These are phyloP conservation scores for Brachyhypopomus occidentalis DNA, from an alignment of 2,113 vertebrate genomes.

Conservation along the genomic window DNA sequence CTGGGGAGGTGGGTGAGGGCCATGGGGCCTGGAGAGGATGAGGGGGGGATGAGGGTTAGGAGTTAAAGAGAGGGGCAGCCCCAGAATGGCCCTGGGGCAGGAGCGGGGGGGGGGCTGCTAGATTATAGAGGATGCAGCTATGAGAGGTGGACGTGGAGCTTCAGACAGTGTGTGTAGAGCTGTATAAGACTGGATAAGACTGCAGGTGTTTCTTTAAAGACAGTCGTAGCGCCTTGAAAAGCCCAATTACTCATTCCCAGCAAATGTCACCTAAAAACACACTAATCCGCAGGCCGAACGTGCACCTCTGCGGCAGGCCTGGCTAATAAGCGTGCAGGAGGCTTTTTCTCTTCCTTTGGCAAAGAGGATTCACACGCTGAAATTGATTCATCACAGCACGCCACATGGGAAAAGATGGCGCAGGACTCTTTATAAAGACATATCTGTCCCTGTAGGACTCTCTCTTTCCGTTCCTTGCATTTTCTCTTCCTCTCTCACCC, in stretches of 20 bases:
- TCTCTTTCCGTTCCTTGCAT: slow-evolving; percentile 15
- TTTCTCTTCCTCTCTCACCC: neutral
- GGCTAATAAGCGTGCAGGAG: slow-evolving; percentile 36
- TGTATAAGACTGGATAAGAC: neutral
- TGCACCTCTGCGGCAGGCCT: slow-evolving; percentile 2
- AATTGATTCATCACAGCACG: slow-evolving; percentile 52
- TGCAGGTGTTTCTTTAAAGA: neutral
- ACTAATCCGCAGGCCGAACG: slow-evolving; percentile 29
- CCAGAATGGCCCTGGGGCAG: neutral
- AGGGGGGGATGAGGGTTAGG: slow-evolving; percentile 38
- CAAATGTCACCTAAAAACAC: slow-evolving; percentile 25
- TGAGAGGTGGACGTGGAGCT: neutral
- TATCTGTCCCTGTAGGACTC: slow-evolving; percentile 44
- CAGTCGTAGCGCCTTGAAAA: neutral
- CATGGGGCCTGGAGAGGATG: neutral
- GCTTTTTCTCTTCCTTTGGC: slow-evolving; percentile 4
- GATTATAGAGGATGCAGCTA: too few relatives aligned
- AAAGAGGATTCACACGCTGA: slow-evolving; percentile 43
- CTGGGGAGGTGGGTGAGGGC: neutral
- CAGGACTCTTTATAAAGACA: slow-evolving; percentile 50
- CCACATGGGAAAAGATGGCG: slow-evolving; percentile 30
- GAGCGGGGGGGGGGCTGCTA: too few relatives aligned
- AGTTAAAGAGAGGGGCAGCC: slow-evolving; percentile 23
- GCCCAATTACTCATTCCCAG: slow-evolving; percentile 12
- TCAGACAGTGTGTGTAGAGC: too few relatives aligned